Conservation (phyloP, 1,140 invertebrate species). For the Leptonema lineaticorne region DNA sequence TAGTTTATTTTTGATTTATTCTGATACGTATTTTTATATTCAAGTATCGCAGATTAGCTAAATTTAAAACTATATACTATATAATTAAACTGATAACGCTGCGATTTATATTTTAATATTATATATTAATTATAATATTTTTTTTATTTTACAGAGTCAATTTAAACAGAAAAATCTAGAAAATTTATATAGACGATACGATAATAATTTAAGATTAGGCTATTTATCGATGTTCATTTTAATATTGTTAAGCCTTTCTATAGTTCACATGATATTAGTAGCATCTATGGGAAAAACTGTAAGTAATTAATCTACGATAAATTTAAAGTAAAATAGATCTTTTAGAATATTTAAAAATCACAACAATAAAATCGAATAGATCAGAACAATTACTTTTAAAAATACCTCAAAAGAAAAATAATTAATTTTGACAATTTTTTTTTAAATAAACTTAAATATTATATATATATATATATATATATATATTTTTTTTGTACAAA, state of each 20-base stretch:
- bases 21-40: conserved; percentile 44
- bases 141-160: conserved; percentile 58
- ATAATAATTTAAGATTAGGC: conserved; percentile 72
- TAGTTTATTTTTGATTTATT: background rate
- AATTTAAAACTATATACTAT: no score
- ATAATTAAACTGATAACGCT: no score
- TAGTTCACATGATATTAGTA: conserved; percentile 63
- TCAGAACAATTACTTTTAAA: no score
- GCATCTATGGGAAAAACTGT: conserved; percentile 54
- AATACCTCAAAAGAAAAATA: no score
- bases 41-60: no score
- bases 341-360: conserved; percentile 17
- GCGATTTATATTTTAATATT: no score
- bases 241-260: conserved; percentile 62
- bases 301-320: conserved; percentile 26
- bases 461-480: background rate
- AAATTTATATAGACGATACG: conserved; percentile 71
- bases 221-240: conserved; percentile 75
- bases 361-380: background rate
- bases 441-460: no score
- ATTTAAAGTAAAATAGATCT: conserved; percentile 21
- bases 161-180: conserved; percentile 73
- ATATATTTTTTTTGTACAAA: no score
- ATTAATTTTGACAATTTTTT: no score
- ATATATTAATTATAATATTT: background rate